These are phyloP conservation scores for Bimastos eiseni DNA, from an alignment of 2,888 invertebrate species.

Conservation along the genomic window DNA sequence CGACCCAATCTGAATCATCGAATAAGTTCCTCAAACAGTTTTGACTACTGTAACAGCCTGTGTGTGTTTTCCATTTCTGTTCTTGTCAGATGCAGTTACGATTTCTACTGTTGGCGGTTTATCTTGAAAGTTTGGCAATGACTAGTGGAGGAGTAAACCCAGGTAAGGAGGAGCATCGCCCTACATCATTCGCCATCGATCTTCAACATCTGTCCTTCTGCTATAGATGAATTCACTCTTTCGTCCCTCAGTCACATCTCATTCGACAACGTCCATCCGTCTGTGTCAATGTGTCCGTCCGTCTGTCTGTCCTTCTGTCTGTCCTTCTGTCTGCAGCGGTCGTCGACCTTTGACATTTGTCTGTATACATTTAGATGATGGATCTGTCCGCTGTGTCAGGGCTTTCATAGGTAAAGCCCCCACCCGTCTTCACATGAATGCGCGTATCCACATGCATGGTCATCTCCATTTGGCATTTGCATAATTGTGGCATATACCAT, in stretches of 20 bases:
- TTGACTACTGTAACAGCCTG: too few species aligned
- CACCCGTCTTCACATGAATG: background rate
- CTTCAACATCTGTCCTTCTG: background rate
- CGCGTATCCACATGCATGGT: too few species aligned
- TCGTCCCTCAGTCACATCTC: background rate
- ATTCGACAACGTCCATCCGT: background rate
- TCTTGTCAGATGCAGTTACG: background rate
- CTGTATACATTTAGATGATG: background rate
- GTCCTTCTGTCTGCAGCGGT: background rate
- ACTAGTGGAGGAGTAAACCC: background rate
- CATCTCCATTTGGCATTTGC: background rate
- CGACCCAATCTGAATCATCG: too few species aligned
- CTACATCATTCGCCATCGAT: too few species aligned
- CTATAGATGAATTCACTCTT: background rate
- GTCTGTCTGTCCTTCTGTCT: background rate
- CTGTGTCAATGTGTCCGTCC: too few species aligned
- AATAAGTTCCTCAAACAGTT: too few species aligned
- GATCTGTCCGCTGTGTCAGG: background rate
- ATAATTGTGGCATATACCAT: background rate
- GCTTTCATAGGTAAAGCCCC: background rate
- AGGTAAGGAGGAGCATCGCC: background rate
- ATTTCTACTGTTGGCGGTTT: background rate
- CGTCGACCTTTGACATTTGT: background rate
- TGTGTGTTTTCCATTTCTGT: background rate
- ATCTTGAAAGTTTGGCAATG: conserved; percentile 13